Evolutionary conservation across 2,888 invertebrate species (phyloP).

Genomic region (Chymomyza caudatula): DNA sequence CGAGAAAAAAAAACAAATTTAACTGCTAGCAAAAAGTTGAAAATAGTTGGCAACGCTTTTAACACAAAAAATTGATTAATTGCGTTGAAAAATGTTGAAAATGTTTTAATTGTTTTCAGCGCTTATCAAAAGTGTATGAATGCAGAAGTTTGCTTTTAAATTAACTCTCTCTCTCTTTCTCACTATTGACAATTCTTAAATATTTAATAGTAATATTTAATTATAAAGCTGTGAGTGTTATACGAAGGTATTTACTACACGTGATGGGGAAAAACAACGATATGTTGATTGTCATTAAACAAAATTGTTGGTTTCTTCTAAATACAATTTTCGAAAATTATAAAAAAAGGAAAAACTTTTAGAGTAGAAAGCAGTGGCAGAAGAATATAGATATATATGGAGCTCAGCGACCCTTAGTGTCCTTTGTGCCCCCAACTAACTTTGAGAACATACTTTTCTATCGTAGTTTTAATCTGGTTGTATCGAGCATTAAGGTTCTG

Average conservation of each 20-base stretch:
- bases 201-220: background rate
- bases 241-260: background rate
- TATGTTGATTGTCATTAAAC: too few species aligned
- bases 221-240: background rate
- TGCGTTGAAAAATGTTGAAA: slow-evolving; percentile 41
- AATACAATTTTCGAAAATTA: too few species aligned
- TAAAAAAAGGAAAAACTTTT: too few species aligned
- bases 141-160: background rate
- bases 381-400: too few species aligned
- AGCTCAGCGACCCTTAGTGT: too few species aligned
- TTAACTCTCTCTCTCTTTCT: background rate
- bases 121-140: slow-evolving; percentile 14
- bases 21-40: background rate
- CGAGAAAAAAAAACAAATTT: background rate
- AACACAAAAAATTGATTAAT: slow-evolving; percentile 43
- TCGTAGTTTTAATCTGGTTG: too few species aligned
- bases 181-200: background rate
- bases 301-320: too few species aligned
- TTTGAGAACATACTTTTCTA: too few species aligned
- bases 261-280: too few species aligned
- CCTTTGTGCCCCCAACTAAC: too few species aligned
- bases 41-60: background rate
- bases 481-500: too few species aligned
- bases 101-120: slow-evolving; percentile 41
- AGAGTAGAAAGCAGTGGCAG: too few species aligned